Evolutionary conservation across 2,888 invertebrate species (phyloP).

Genomic region (Apamea crenata): DNA sequence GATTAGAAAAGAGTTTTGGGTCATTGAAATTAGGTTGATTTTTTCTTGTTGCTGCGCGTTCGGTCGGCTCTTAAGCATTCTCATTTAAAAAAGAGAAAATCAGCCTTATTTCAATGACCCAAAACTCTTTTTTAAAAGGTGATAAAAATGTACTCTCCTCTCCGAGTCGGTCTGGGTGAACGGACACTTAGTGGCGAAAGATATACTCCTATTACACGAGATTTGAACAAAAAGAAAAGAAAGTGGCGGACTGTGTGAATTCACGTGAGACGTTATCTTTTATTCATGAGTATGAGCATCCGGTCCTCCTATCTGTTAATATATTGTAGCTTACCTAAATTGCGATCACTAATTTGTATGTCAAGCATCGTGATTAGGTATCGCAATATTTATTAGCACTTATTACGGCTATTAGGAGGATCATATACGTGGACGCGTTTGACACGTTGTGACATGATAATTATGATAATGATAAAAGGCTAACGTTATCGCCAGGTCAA

Average conservation of each 20-base stretch:
- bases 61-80: too few relatives aligned
- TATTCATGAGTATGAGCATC: neutral
- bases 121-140: too few relatives aligned
- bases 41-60: too few relatives aligned
- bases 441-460: neutral
- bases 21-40: too few relatives aligned
- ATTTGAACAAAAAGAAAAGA: neutral
- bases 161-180: too few relatives aligned
- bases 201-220: neutral
- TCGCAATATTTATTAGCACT: constrained; percentile 17
- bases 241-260: neutral
- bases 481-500: neutral
- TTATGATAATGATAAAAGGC: constrained; percentile 13
- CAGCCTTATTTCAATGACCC: too few relatives aligned
- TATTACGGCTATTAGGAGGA: constrained; percentile 1
- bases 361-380: constrained; percentile 7
- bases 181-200: neutral
- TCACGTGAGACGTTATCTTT: neutral
- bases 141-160: too few relatives aligned
- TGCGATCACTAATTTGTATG: neutral
- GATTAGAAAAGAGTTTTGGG: too few relatives aligned
- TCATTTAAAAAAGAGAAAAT: too few relatives aligned
- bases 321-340: constrained; percentile 3
- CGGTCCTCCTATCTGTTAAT: constrained; percentile 19
- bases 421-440: neutral